Base-by-base conservation (phyloP, 2,113 vertebrate genomes). In the Prunella fulvescens region DNA sequence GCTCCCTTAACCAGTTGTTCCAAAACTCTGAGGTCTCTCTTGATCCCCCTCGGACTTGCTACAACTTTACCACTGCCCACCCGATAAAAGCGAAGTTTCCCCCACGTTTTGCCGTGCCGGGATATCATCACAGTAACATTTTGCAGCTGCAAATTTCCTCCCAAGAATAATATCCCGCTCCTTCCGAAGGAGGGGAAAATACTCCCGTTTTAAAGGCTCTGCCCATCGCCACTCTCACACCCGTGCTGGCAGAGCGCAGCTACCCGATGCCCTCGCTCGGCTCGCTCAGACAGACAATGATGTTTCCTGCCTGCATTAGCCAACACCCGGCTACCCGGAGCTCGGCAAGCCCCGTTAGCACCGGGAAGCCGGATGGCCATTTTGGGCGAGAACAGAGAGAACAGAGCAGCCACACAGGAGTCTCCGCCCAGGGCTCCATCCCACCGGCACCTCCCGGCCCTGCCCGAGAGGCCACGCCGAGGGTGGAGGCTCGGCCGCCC, bases 281-380 rank as follows among this genome's bases (percentile, higher is more conserved):
- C 42, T 39, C 18, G 4, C 37, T 40, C 45, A 2, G 11, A 6
- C 14, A 14, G 48, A 17, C 37, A 37, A 37, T 2, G 6, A 6
- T 3, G 58, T 11, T 33, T 18, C 39, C 5, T 1, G 28, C 7
- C 1, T 5, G 65, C 54, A 29, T 0, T 0, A 3, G 14, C 10
- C 5, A 1, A 7, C 39, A 0, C 1, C 1, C 20, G 0, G 29
- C 10, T 16, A 22, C 2, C 25, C 5, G 33, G 12, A 6, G 29
- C 1, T 2, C 18, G 8, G n/a, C 58, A 15, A 64, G 50, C 48
- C 9, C 57, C 25, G 57, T 9, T 4, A 12, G 7, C 31, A 7
- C 25, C 28, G 5, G 17, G 7, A 39, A 23, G 22, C 31, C 8
- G 3, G 20, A 51, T 18, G 48, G 70, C 44, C 67, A 4, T 45